Base-by-base conservation (phyloP, 2,113 vertebrate genomes). In the Tenebrosternarchus preto region DNA sequence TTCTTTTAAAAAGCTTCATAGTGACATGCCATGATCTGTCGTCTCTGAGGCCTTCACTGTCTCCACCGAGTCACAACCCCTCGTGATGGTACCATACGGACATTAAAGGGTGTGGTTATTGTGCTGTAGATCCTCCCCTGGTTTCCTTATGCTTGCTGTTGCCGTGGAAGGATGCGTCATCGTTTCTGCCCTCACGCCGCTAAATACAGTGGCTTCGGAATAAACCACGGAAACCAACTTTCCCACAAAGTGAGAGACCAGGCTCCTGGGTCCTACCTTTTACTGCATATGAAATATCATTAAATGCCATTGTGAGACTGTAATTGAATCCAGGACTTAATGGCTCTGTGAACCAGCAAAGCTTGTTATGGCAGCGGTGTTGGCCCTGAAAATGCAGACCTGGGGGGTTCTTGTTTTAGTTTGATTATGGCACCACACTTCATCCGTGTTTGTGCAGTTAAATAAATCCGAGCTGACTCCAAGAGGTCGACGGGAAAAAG, bases 31-130 rank as follows among this genome's bases (percentile, higher is more conserved):
- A 15, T 7, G 43, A 55, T 83, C 70, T 43, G 46, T 36, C 76
- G 82, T 53, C 76, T 76, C 66, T 85, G 63, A 71, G 29, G 76
- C 5, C 17, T 33, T 86, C 29, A 33, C 74, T 82, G 53, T 86
- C 73, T 80, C 80, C 33, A 75, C 77, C 82, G 53, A 84, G 84
- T 83, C 59, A 55, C 79, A 72, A 82, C 77, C 86, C 77, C 67
- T 68, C 70, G 69, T 73, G 11, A 50, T 12, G 43, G 12, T 12
- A 0, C 39, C 39, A 39, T 39, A n/a, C n/a, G 33, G 77, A 81
- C 81, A 77, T 77, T 82, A 82, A 78, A 83, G 78, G 63, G 67
- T 76, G 63, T 77, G 19, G 88, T 89, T 88, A 82, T 86, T 83
- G 83, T 70, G 59, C 85, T 66, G 77, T 82, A 79, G 84, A 80